phyloP scores from a whole-genome alignment of 2,888 invertebrate species.

The Thymelicus acteon region DNA sequence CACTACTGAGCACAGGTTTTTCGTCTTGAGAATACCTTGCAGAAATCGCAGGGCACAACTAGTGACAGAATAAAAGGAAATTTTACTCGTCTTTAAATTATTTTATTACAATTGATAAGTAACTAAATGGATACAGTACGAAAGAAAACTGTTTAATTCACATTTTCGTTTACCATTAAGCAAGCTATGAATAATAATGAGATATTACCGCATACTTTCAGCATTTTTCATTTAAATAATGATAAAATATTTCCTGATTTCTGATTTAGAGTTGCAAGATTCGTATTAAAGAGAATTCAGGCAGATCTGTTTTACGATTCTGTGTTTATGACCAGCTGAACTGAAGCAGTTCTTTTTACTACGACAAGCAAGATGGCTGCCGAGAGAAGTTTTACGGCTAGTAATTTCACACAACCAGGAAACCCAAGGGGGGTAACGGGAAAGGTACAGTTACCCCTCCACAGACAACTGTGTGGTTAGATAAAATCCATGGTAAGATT shows the following conservation, averaged over 20 bases:
- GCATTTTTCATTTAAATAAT: not conserved
- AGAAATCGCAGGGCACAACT: too few relatives aligned
- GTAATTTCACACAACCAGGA: too few relatives aligned
- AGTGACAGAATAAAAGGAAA: too few relatives aligned
- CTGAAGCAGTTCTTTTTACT: not conserved
- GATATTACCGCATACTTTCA: not conserved
- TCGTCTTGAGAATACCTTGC: too few relatives aligned
- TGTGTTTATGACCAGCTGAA: not conserved
- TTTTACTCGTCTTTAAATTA: too few relatives aligned
- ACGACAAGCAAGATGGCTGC: not conserved
- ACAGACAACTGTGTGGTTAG: too few relatives aligned
- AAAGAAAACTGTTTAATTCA: not conserved
- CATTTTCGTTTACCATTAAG: not conserved
- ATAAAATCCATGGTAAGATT: constrained; percentile 12
- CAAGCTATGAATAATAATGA: constrained; percentile 6
- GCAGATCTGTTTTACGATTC: not conserved
- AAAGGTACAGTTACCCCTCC: not conserved
- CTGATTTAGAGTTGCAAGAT: not conserved
- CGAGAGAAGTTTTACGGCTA: not conserved
- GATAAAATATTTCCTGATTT: constrained; percentile 5
- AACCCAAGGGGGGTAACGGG: too few relatives aligned
- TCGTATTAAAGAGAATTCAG: not conserved
- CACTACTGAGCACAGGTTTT: too few relatives aligned
- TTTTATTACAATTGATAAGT: too few relatives aligned
- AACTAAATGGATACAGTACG: not conserved